Evolutionary conservation across 2,888 invertebrate species (phyloP), one percentile per base, ranked within the genome.

Genomic region (Himalopsyche kuldschensis): DNA sequence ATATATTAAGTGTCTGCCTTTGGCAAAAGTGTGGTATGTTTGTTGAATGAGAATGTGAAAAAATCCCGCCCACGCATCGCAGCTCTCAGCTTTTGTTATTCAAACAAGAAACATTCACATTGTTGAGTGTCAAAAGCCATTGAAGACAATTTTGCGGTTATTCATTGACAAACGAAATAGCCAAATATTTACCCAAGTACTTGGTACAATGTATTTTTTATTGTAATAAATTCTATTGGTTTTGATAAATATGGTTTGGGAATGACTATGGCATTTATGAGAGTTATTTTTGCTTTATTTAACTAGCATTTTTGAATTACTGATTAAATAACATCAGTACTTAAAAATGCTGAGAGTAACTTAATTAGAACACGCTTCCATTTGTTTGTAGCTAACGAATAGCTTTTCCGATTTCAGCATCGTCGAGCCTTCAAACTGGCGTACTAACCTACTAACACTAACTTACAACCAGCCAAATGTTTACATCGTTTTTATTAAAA

Each of bases 151-250:
- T 69, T 82, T 85, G 86, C 82, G 86, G 86, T 86, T 76, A 79
- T 48, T 63, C 75, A 78, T 35, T 30, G 41, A 84, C 84, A 82
- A 84, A 83, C 48, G 75, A 79, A 84, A 83, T 82, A 82, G 32
- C 75, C 85, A 85, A 86, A 86, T 86, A 86, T 86, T 86, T 84
- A 86, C 85, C 63, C 76, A 41, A 84, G 69, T 75, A 55, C 82
- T 80, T 75, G 31, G 80, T 75, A 46, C 32, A 75, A 47, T 75
- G 48, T 24, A 24, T 76, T 81, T 76, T 81, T 81, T 81, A 8
- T 75, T 31, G 17, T 6, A 15, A 20, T 41, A 27, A 69, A 69
- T 69, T 69, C 69, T 69, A 27, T 69, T 69, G 69, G 3, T 69
- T 69, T 69, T 69, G 10, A 69, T 55, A 30, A 69, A 69, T 69